Percentiles rank a stretch among this genome's conserved stretches.
phyloP scores from a whole-genome alignment of 2,113 vertebrate genomes.

The Tragelaphus scriptus region DNA sequence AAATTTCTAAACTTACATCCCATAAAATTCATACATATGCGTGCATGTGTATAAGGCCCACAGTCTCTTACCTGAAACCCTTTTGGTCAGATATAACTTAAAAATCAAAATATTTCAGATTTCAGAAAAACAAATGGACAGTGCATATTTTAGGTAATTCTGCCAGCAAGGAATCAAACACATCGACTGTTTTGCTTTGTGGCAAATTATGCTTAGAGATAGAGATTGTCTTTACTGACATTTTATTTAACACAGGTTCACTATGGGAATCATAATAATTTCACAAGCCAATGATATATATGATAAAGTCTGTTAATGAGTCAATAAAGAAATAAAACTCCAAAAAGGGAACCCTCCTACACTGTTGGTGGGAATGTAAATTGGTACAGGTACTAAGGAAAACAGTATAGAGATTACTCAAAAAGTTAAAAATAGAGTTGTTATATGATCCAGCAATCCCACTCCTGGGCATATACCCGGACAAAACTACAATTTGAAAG shows the following conservation, averaged over 20 bases:
- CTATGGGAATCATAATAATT: not conserved
- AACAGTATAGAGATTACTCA: not conserved
- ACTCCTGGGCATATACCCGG: not conserved
- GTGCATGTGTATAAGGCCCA: not conserved
- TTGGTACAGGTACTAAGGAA: not conserved
- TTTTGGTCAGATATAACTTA: not conserved
- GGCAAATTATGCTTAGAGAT: not conserved
- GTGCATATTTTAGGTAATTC: not conserved
- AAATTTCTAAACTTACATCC: not conserved
- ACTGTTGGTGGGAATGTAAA: not conserved
- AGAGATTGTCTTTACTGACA: not conserved
- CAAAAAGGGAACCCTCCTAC: not conserved
- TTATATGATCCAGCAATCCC: not conserved
- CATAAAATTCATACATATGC: not conserved
- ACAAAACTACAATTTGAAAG: not conserved
- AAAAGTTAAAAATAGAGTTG: not conserved
- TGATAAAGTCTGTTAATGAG: not conserved
- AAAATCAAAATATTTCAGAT: constrained; percentile 9
- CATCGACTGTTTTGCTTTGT: not conserved
- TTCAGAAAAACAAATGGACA: not conserved
- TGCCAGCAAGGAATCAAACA: not conserved
- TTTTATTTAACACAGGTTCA: not conserved
- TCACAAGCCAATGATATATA: not conserved
- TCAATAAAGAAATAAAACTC: not conserved
- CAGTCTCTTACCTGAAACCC: not conserved